phyloP scores from a whole-genome alignment of 1,140 invertebrate species.

The Drosophila kepulauana region DNA sequence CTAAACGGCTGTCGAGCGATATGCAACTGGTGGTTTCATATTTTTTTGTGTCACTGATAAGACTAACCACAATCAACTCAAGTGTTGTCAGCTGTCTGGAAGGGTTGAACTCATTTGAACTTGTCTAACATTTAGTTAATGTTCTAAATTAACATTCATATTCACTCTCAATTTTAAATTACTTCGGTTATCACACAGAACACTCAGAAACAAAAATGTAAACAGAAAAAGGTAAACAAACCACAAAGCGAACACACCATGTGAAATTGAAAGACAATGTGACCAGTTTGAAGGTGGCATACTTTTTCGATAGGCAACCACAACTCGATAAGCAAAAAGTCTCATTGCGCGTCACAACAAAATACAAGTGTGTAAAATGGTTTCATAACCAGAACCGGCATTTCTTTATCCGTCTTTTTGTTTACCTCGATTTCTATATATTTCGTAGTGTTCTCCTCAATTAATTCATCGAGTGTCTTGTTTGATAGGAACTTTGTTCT shows the following conservation, averaged over 20 bases:
- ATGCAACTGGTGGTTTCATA: slow-evolving; percentile 41
- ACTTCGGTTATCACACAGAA: neutral
- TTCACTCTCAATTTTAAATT: neutral
- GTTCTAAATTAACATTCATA: neutral
- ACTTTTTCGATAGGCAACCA: slow-evolving; percentile 15
- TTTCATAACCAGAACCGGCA: slow-evolving; percentile 43
- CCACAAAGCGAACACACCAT: neutral
- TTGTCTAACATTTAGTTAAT: neutral
- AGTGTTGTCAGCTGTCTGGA: neutral
- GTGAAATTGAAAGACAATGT: slow-evolving; percentile 24
- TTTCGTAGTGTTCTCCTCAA: slow-evolving; percentile 2
- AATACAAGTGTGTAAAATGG: slow-evolving; percentile 20
- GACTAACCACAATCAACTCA: neutral
- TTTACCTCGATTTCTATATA: slow-evolving; percentile 16
- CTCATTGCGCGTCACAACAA: neutral
- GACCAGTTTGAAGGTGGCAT: slow-evolving; percentile 20
- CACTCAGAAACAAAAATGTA: slow-evolving; percentile 23
- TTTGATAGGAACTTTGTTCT: slow-evolving; percentile 7
- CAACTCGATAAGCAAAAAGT: slow-evolving; percentile 9
- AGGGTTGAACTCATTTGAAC: neutral
- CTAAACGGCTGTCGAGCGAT: neutral
- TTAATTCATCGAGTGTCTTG: slow-evolving; percentile 8
- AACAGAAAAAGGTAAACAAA: slow-evolving; percentile 57
- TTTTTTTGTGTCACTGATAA: neutral
- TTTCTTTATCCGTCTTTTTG: slow-evolving; percentile 18